Percentiles rank a stretch among this genome's conserved stretches.
Conservation (phyloP, 2,888 invertebrate genomes). For the Chymomyza procnemis region DNA sequence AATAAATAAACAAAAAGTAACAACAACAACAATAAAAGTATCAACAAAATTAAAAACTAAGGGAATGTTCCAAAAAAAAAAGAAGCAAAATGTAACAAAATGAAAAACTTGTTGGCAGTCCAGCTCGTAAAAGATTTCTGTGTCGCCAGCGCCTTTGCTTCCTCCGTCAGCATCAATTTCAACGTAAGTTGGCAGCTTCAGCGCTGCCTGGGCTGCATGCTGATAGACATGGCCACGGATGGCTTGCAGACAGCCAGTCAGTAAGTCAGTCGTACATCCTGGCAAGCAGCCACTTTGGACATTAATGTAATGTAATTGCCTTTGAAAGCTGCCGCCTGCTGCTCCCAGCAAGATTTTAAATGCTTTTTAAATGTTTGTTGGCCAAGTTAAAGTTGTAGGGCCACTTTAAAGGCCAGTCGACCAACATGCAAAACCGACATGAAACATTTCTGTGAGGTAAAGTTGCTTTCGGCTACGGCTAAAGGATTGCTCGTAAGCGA, state of each 20-base stretch:
- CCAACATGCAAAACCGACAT: conserved; percentile 16
- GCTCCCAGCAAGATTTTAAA: conserved; percentile 19
- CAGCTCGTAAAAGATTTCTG: conserved; percentile 20
- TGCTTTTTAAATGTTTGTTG: conserved; percentile 41
- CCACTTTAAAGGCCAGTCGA: conserved; percentile 41
- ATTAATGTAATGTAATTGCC: conserved; percentile 68
- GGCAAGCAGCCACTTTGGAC: conserved; percentile 56
- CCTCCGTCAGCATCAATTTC: background rate
- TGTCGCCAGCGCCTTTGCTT: background rate
- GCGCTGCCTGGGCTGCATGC: conserved; percentile 1
- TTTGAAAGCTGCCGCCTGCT: conserved; percentile 46
- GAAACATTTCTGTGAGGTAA: background rate
- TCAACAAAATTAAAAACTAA: conserved; percentile 14
- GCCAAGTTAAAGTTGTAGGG: conserved; percentile 23
- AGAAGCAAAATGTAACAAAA: too few relatives aligned
- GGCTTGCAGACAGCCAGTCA: background rate
- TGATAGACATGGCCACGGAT: too few relatives aligned
- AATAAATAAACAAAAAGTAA: conserved; percentile 9
- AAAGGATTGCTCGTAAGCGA: background rate
- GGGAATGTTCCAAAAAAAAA: conserved; percentile 14
- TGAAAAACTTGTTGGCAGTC: conserved; percentile 9
- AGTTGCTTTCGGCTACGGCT: background rate
- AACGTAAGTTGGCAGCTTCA: conserved; percentile 35
- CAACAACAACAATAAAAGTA: conserved; percentile 11
- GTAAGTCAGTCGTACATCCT: conserved; percentile 4